Evolutionary conservation across 2,888 invertebrate species (phyloP).

Genomic region (Cybosia mesomella): DNA sequence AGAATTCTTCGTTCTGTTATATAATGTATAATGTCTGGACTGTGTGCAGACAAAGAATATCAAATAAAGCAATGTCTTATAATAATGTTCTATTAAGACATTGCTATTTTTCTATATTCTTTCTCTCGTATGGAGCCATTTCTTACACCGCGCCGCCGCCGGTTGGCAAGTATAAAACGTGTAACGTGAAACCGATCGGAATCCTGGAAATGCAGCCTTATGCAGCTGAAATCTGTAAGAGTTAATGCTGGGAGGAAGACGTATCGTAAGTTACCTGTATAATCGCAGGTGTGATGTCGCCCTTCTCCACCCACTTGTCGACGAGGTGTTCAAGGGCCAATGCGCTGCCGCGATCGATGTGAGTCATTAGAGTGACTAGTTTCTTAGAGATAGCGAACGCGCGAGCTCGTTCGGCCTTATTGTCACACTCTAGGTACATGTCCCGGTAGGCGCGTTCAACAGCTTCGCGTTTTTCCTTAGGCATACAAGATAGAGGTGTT

Average conservation of each 20-base stretch:
- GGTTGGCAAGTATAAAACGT: no score
- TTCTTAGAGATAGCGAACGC: constrained; percentile 70
- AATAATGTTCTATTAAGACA: no score
- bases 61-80: no score
- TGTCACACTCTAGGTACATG: constrained; percentile 88
- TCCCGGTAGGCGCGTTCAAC: constrained; percentile 92
- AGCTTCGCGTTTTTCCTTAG: constrained; percentile 88
- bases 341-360: constrained; percentile 76
- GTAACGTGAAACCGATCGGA: no score
- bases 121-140: no score
- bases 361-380: constrained; percentile 64
- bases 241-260: no score
- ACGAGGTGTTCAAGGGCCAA: constrained; percentile 78
- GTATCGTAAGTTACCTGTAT: constrained; percentile 71
- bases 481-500: constrained; percentile 1
- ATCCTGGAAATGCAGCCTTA: not conserved
- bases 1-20: no score
- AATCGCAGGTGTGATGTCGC: constrained; percentile 76
- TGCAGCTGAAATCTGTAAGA: not conserved
- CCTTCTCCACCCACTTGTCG: constrained; percentile 77
- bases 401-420: constrained; percentile 80
- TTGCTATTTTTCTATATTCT: no score
- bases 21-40: no score
- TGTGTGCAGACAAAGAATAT: no score
- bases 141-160: no score